Percentiles rank a stretch among this genome's conserved stretches.
These are phyloP conservation scores for Stegastes partitus DNA, from an alignment of 2,113 vertebrate species.

Conservation along the genomic window DNA sequence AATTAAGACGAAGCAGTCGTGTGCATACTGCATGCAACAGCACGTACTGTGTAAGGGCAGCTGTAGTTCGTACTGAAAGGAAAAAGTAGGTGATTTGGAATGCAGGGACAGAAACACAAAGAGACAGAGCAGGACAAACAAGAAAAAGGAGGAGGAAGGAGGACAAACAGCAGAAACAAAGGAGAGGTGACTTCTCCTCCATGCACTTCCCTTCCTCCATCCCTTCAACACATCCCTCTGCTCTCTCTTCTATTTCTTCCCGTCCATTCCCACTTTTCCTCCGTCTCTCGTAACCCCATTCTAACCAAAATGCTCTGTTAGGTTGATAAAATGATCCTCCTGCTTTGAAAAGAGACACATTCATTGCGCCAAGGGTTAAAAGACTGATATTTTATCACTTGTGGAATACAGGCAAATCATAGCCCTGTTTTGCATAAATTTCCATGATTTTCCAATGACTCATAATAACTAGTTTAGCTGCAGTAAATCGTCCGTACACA, in stretches of 20 bases:
- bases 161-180: too few species aligned
- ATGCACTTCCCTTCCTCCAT: not conserved
- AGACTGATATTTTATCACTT: constrained; percentile 22
- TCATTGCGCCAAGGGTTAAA: constrained; percentile 24
- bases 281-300: not conserved
- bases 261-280: not conserved
- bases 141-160: too few species aligned
- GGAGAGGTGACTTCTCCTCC: too few species aligned
- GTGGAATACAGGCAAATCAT: constrained; percentile 13
- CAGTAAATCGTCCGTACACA: constrained; percentile 21
- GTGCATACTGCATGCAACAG: too few species aligned
- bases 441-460: constrained; percentile 35
- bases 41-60: too few species aligned
- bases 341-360: constrained; percentile 9
- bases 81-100: too few species aligned
- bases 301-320: not conserved
- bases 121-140: too few species aligned
- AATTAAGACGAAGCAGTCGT: too few species aligned
- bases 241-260: not conserved
- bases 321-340: constrained; percentile 27
- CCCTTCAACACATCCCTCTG: not conserved
- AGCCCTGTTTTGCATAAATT: constrained; percentile 43
- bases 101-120: too few species aligned
- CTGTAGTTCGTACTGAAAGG: too few species aligned
- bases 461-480: constrained; percentile 35